Percentiles rank a stretch among this genome's conserved stretches.
Evolutionary conservation across 2,113 vertebrate species (phyloP).

Genomic region (Lepidiolamprologus cunningtoni): DNA sequence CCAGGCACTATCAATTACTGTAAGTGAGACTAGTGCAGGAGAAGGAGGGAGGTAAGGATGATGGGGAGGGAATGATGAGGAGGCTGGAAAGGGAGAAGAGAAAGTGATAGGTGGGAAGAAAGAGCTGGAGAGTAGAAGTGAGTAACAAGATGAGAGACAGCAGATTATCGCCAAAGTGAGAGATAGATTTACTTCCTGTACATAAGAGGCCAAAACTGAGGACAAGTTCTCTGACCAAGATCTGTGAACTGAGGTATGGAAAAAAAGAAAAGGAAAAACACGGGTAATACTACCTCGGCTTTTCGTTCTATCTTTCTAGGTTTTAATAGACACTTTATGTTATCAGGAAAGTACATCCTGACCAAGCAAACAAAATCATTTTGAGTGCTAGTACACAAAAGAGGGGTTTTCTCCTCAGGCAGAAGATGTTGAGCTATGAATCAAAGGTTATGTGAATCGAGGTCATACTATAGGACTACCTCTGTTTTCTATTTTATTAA

Average conservation of each 20-base stretch:
- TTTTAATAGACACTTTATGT: neutral
- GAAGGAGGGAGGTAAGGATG: neutral
- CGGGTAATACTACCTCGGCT: neutral
- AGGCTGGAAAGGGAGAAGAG: neutral
- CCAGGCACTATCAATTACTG: slow-evolving; percentile 57
- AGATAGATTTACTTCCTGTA: neutral
- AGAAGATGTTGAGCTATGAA: neutral
- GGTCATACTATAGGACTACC: neutral
- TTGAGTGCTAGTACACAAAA: neutral
- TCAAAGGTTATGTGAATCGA: neutral
- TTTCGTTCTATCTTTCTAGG: neutral
- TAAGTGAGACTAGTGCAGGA: neutral
- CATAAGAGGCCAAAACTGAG: neutral
- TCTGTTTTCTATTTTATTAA: neutral
- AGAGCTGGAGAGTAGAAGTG: neutral
- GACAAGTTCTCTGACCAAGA: slow-evolving; percentile 1
- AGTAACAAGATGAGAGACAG: neutral
- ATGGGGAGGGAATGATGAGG: neutral
- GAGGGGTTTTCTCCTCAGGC: neutral
- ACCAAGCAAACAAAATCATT: neutral
- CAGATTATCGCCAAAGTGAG: neutral
- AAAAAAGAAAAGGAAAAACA: neutral
- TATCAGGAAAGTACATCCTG: neutral
- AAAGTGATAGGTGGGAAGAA: neutral
- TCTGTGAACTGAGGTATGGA: neutral